Evolutionary conservation across 2,888 invertebrate species (phyloP), one percentile per base, ranked within the genome.

Genomic region (Ochropleura plecta): DNA sequence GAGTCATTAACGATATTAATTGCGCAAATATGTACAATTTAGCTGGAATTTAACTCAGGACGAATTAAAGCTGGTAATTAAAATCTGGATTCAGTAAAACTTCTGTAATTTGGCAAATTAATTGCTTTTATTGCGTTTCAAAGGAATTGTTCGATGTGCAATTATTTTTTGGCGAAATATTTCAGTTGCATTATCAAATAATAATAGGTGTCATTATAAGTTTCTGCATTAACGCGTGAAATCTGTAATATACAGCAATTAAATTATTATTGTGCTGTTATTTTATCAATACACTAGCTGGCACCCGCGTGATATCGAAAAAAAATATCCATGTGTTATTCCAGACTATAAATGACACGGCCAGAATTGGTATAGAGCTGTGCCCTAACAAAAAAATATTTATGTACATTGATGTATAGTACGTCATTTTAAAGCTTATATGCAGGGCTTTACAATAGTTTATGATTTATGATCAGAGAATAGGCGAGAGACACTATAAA

Each of bases 11-110:
- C 40, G 40, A 81, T 18, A 62, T 74, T 57, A 62, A 81, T 75
- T 20, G 49, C 51, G 18, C 12, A 60, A 57, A 78, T 66, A 66
- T 53, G 16, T 62, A 66, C 57, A 46, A 44, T 66, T 20, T 57
- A 20, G 53, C 49, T 49, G 18, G 40, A 20, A 62, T 62, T 49
- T 40, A 49, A 48, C 62, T 67, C 46, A 48, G 12, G 20, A n/a
- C 46, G 51, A 81, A 74, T 70, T 70, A 46, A 83, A 40, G 57
- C 62, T 57, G 6, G 53, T 74, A 77, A 85, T 84, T 81, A 77
- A 81, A 77, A 84, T 72, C 69, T 64, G n/a, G 46, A 59, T 67
- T 46, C 30, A 65, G 60, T 73, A 55, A 70, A 84, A 75, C 64
- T 74, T 72, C 53, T 65, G 60, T 70, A 70, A 81, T 85, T 77